These are phyloP conservation scores for Alces alces DNA, from an alignment of 2,113 vertebrate genomes.

Conservation along the genomic window DNA sequence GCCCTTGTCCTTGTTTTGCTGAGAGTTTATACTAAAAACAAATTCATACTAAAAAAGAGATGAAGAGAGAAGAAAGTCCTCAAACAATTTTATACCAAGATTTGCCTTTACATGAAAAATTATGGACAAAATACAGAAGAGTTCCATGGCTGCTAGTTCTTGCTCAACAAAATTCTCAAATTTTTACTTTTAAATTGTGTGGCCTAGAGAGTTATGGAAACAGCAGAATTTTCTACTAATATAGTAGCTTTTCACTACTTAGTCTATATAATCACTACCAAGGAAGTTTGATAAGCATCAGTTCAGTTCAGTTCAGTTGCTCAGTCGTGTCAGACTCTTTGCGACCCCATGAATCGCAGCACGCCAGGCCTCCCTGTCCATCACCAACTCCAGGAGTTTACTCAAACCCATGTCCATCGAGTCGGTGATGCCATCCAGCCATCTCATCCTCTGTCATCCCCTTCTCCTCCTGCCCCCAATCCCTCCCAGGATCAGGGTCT, in stretches of 20 bases:
- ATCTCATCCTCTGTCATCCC: too few species aligned
- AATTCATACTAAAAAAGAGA: not conserved
- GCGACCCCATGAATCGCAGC: too few species aligned
- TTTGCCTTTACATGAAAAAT: not conserved
- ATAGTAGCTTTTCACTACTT: not conserved
- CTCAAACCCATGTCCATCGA: too few species aligned
- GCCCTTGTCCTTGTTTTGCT: not conserved
- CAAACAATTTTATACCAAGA: not conserved
- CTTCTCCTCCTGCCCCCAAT: too few species aligned
- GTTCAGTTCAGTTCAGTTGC: too few species aligned
- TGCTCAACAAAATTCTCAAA: not conserved
- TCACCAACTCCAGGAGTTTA: too few species aligned
- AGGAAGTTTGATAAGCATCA: not conserved
- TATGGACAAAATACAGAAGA: not conserved
- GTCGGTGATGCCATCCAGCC: too few species aligned
- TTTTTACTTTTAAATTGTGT: not conserved
- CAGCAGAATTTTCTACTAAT: not conserved
- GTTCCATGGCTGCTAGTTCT: not conserved
- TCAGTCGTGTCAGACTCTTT: too few species aligned
- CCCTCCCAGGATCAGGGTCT: too few species aligned
- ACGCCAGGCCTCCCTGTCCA: too few species aligned
- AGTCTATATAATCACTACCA: not conserved
- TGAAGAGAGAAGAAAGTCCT: not conserved
- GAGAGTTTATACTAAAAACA: not conserved
- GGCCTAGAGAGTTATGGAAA: not conserved